Evolutionary conservation across 2,888 invertebrate species (phyloP).

Genomic region (Nebria salina): DNA sequence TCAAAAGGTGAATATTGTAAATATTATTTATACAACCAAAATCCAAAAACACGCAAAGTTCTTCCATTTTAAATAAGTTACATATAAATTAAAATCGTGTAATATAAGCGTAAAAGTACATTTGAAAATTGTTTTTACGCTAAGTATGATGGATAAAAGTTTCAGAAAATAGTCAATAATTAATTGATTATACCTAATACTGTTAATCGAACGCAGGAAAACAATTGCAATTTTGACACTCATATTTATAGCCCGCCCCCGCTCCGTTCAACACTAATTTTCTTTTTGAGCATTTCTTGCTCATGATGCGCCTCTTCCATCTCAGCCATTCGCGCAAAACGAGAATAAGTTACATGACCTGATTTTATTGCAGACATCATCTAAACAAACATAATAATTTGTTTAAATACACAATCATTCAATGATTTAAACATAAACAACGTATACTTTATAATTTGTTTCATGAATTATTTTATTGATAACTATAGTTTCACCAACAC

Average conservation of each 20-base stretch:
- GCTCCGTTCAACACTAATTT: slow-evolving; percentile 90
- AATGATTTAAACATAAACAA: background rate
- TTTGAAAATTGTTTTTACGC: slow-evolving; percentile 35
- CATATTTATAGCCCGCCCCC: slow-evolving; percentile 88
- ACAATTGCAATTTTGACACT: background rate
- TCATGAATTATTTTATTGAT: too few relatives aligned
- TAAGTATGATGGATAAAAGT: slow-evolving; percentile 31
- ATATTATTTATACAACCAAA: background rate
- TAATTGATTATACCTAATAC: slow-evolving; percentile 11
- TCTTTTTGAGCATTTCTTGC: slow-evolving; percentile 75
- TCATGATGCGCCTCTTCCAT: slow-evolving; percentile 88
- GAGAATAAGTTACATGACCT: slow-evolving; percentile 93
- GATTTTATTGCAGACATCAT: slow-evolving; percentile 99
- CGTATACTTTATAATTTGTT: too few relatives aligned
- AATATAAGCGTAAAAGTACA: slow-evolving; percentile 33
- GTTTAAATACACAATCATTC: slow-evolving; percentile 15
- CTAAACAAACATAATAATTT: slow-evolving; percentile 64
- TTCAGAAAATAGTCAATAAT: background rate
- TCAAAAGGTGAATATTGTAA: background rate
- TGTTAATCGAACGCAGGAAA: background rate
- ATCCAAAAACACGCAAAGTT: background rate
- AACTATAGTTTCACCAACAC: too few relatives aligned
- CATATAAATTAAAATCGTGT: background rate
- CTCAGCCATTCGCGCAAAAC: slow-evolving; percentile 95
- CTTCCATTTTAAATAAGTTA: background rate